Evolutionary conservation across 2,888 invertebrate species (phyloP).

Genomic region (Pardosa pseudoannulata): DNA sequence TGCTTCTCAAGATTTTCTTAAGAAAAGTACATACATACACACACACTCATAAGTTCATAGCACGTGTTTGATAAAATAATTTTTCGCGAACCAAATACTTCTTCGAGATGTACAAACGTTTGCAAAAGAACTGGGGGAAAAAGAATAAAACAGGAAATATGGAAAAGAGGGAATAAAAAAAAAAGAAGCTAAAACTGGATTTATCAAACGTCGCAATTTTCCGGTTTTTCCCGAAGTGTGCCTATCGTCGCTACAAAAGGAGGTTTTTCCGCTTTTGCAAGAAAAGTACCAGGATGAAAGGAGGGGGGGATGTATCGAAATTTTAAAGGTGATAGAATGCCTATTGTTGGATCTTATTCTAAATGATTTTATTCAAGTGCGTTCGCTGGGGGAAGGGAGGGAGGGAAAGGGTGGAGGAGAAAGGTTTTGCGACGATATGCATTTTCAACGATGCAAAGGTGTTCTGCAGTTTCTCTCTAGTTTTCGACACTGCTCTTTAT

Average conservation of each 20-base stretch:
- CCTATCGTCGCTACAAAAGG: conserved; percentile 26
- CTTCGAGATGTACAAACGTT: not conserved
- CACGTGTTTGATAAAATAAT: conserved; percentile 34
- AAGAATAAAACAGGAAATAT: conserved; percentile 16
- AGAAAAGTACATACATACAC: conserved; percentile 18
- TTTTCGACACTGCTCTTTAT: not conserved
- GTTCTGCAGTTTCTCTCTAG: not conserved
- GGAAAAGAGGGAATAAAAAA: not conserved
- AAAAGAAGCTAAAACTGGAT: conserved; percentile 15
- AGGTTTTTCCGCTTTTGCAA: not conserved
- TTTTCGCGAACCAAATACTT: not conserved
- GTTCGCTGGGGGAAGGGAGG: not conserved
- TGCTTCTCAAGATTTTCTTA: not conserved
- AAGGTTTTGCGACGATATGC: not conserved
- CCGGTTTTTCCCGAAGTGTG: not conserved
- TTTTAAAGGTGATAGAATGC: conserved; percentile 15
- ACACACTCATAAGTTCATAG: not conserved
- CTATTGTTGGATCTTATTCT: not conserved
- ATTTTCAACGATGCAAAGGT: not conserved
- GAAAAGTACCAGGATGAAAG: not conserved
- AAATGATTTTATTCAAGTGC: not conserved
- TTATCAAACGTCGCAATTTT: conserved; percentile 25
- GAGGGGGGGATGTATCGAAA: not conserved
- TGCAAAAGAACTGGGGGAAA: not conserved
- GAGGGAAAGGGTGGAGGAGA: too few relatives aligned